These are phyloP conservation scores for Cheiracanthium punctorium DNA, from an alignment of 2,888 invertebrate species.

Conservation along the genomic window DNA sequence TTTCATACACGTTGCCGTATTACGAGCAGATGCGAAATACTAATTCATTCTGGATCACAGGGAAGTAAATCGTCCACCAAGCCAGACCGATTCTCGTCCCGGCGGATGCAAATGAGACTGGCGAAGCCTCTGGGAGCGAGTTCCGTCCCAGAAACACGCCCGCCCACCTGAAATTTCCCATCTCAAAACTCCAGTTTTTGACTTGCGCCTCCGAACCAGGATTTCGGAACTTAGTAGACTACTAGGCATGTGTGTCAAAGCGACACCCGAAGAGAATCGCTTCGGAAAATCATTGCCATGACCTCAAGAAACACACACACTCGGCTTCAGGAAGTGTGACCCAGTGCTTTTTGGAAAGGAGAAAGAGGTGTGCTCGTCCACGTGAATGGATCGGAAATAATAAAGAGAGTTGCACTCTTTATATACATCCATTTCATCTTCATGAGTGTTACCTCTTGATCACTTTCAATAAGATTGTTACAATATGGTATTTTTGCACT, in stretches of 20 bases:
- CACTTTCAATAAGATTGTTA: no score
- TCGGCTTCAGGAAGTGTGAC: slow-evolving; percentile 51
- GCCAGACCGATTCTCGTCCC: background rate
- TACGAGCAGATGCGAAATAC: no score
- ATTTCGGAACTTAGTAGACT: slow-evolving; percentile 48
- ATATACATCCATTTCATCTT: no score
- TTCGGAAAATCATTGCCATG: slow-evolving; percentile 23
- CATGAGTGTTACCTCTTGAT: no score
- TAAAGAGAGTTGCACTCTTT: no score
- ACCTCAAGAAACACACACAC: background rate
- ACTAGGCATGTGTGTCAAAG: slow-evolving; percentile 56
- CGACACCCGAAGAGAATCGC: background rate
- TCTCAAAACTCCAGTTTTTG: slow-evolving; percentile 21
- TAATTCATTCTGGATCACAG: no score
- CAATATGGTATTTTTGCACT: no score
- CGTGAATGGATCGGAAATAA: no score
- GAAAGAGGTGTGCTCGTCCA: background rate
- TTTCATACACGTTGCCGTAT: no score
- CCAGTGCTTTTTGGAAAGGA: background rate
- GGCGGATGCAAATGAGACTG: background rate
- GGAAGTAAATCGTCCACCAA: background rate
- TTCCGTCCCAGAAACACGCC: background rate
- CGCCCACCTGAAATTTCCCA: background rate
- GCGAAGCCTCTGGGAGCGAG: background rate
- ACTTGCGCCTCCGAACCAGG: slow-evolving; percentile 43